phyloP scores from a whole-genome alignment of 2,888 invertebrate species.

The Acronicta psi region DNA sequence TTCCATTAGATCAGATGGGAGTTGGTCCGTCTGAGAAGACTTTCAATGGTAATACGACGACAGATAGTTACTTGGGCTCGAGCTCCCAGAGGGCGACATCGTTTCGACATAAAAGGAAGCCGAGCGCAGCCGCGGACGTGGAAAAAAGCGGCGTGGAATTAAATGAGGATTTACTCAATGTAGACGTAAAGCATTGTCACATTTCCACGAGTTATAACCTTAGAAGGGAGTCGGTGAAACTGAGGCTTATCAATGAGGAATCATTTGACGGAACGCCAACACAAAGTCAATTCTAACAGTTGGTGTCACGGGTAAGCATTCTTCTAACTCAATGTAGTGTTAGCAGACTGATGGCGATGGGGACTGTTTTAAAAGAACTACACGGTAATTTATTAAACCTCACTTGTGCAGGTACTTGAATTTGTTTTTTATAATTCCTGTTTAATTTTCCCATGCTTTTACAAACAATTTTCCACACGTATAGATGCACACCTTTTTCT shows the following conservation, averaged over 20 bases:
- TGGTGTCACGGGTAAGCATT: conserved; percentile 78
- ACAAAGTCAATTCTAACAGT: conserved; percentile 86
- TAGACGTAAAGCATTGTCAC: conserved; percentile 86
- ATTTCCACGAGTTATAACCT: conserved; percentile 86
- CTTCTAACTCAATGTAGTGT: conserved; percentile 15
- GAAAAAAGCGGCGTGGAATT: conserved; percentile 87
- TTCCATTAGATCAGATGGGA: conserved; percentile 85
- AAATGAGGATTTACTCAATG: conserved; percentile 80
- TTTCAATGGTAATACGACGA: conserved; percentile 93
- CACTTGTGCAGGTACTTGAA: too few species aligned
- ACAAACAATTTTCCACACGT: too few species aligned
- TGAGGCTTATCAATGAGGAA: conserved; percentile 85
- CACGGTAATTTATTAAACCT: too few species aligned
- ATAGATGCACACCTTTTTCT: too few species aligned
- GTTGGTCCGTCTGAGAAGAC: conserved; percentile 91
- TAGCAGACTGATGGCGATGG: too few species aligned
- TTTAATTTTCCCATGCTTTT: too few species aligned
- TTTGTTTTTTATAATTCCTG: too few species aligned
- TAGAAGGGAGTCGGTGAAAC: conserved; percentile 82
- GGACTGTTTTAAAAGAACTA: too few species aligned
- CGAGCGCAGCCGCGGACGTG: conserved; percentile 90
- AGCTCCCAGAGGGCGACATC: conserved; percentile 88
- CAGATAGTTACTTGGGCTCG: conserved; percentile 90
- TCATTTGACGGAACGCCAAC: conserved; percentile 81
- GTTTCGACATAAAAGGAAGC: conserved; percentile 87